These are phyloP conservation scores for Isotomurus palustris DNA, from an alignment of 2,888 invertebrate species.

Conservation along the genomic window DNA sequence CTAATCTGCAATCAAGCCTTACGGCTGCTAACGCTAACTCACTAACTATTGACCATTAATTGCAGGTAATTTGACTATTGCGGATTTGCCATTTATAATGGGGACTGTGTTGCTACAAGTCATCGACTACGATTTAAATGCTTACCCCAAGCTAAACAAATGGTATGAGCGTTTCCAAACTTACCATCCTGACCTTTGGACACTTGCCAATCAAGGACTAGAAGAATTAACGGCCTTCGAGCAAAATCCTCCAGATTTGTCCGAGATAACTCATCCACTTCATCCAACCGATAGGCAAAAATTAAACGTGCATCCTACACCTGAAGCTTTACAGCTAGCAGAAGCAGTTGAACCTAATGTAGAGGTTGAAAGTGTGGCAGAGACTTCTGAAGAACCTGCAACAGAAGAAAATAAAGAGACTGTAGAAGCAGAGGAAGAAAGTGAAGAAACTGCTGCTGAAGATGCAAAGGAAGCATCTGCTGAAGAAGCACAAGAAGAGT, in stretches of 20 bases:
- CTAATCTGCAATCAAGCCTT: no score
- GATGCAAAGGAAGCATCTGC: no score
- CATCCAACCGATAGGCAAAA: constrained; percentile 51
- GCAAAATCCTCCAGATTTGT: constrained; percentile 68
- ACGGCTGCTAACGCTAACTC: no score
- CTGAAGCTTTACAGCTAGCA: not conserved
- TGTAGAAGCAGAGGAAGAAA: not conserved
- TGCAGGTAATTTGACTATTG: constrained; percentile 64
- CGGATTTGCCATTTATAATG: constrained; percentile 67
- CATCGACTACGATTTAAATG: constrained; percentile 61
- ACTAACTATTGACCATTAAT: not conserved
- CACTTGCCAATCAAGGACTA: constrained; percentile 64
- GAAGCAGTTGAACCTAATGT: not conserved
- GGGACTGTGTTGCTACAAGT: constrained; percentile 70
- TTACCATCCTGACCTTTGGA: constrained; percentile 58
- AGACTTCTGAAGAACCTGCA: not conserved
- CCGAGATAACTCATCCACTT: constrained; percentile 66
- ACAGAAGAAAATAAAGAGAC: not conserved
- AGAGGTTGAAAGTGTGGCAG: not conserved
- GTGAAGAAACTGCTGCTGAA: no score
- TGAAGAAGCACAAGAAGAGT: no score
- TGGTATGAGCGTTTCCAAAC: constrained; percentile 41
- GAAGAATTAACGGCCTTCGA: constrained; percentile 63
- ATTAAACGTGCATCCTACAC: not conserved
- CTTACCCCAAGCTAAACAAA: constrained; percentile 53